phyloP scores from a whole-genome alignment of 1,140 invertebrate species.

The Polypedilum pembai region DNA sequence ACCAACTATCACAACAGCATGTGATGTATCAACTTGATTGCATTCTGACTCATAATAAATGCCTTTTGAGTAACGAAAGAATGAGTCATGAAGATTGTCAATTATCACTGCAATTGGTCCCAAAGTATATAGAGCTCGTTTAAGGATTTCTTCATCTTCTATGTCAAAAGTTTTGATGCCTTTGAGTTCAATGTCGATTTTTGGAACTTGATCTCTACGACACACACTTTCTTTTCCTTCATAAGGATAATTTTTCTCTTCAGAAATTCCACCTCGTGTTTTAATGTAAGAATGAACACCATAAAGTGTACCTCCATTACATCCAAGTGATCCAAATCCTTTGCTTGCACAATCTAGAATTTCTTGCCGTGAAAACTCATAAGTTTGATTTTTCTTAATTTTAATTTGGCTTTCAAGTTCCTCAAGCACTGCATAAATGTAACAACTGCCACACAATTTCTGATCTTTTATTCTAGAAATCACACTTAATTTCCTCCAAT shows the following conservation, averaged over 20 bases:
- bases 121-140: not conserved
- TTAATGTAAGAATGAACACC: not conserved
- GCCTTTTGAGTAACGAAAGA: constrained; percentile 68
- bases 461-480: not conserved
- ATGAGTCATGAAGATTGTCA: constrained; percentile 65
- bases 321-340: not conserved
- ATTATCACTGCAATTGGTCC: constrained; percentile 52
- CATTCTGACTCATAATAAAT: constrained; percentile 39
- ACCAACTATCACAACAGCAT: constrained; percentile 43
- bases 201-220: not conserved
- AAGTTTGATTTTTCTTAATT: not conserved
- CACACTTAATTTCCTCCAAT: not conserved
- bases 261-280: constrained; percentile 38
- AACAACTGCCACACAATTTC: not conserved
- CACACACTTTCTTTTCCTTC: not conserved
- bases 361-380: not conserved
- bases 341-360: not conserved
- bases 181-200: not conserved
- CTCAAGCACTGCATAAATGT: not conserved
- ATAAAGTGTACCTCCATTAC: not conserved
- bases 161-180: not conserved
- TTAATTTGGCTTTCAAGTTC: not conserved
- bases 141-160: not conserved
- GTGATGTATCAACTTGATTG: constrained; percentile 35
- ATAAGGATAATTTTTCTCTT: constrained; percentile 45